Base-by-base conservation (phyloP, 92 coral and sea anemone species). In the Epizoanthus illoricatus region DNA sequence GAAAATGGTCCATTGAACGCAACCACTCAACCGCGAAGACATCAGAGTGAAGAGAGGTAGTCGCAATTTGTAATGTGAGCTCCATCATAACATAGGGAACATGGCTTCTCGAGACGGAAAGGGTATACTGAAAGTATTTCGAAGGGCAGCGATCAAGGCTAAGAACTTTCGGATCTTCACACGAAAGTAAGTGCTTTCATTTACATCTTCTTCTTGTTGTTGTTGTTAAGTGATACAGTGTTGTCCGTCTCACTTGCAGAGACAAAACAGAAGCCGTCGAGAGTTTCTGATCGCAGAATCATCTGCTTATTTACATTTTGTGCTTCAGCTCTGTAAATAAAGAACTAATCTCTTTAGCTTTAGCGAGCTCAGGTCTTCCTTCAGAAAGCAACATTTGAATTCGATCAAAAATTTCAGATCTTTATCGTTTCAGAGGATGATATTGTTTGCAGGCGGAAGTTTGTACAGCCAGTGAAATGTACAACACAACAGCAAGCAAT, bases 81-180 rank as follows among this genome's bases (percentile, higher is more conserved):
- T 62, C 40, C 11, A n/a, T 15, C 11, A 61, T 21, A 62, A 59
- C 81, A 70, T 4, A 81, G 15, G 66, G 54, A 81, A 54, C 17
- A 88, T 88, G 91, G 86, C 91, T 21, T 52, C 91, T 23, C 89
- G 81, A 33, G 84, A 89, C 69, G 89, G 89, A 43, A 78, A 78
- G 15, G 87, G 92, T 5, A 69, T 89, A 43, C 63, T 89, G 16
- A 86, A 81, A 64, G 86, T 89, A 20, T 93, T 93, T 75, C 90
- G 97, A 39, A 85, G 97, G 49, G 97, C 94, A 4, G 97, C 94
- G 7, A 90, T 64, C 75, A 93, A 91, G 47, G 97, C 94, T 23
- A 93, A 93, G 85, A 93, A 93, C 76, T 91, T 88, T 71, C 87
- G 92, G 85, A 84, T 93, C n/a, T 93, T 93, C 54, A 93, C 97